Evolutionary conservation across 1,140 invertebrate genomes (phyloP), one percentile per base, ranked within the genome.

Genomic region (Zaprionus ornatus): DNA sequence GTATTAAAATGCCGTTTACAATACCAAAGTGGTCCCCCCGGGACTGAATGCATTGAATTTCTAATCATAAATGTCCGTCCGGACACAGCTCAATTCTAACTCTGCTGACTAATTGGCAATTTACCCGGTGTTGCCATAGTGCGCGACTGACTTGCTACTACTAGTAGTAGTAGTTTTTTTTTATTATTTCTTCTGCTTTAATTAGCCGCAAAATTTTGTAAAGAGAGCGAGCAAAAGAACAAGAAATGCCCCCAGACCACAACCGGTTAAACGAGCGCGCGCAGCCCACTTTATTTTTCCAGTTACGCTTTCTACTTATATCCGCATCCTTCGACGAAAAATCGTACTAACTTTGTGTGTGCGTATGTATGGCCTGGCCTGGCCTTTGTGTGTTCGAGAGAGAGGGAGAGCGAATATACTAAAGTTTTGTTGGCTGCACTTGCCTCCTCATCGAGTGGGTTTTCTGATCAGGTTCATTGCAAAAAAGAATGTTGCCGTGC

Each of bases 1-100:
- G 66, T 74, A 88, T 90, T 68, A 79, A 80, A 84, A 77, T 72
- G 56, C 74, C 77, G 74, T 78, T 78, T 79, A 71, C 84, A 78
- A 79, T 71, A 64, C 71, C 75, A 80, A 78, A 79, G 74, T 73
- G 62, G 68, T 66, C 54, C 40, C 59, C 32, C 27, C 29, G 21
- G 21, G 35, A 55, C 42, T 45, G 35, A 76, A 62, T 79, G 74
- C 71, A 79, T 79, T 84, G 84, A 88, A 88, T 88, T 88, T 90
- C 74, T 81, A 88, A 88, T 88, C 72, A 90, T 74, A 86, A 83
- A 77, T 45, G 23, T 35, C 40, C 40, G n/a, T 68, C 56, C 73
- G 77, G 77, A 70, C 69, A 70, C 69, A 67, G 66, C 73, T 77
- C 69, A 78, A 81, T 81, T 77, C 69, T 50, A 54, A 57, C 25